phyloP scores from a whole-genome alignment of 2,888 invertebrate species.

The Noctua janthina region DNA sequence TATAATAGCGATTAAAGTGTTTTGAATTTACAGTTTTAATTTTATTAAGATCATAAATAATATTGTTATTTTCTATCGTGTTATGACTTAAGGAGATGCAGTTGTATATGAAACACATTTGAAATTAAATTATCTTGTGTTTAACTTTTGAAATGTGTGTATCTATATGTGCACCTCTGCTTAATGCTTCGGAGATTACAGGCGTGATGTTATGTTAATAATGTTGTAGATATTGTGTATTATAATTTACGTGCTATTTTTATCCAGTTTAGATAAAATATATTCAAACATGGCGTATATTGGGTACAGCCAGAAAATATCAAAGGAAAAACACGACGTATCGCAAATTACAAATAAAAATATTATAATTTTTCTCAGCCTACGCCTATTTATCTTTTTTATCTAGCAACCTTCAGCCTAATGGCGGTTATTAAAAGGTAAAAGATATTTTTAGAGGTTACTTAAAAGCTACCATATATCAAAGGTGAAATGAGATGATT shows the following conservation, averaged over 20 bases:
- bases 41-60: neutral
- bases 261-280: neutral
- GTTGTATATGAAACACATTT: neutral
- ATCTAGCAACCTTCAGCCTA: neutral
- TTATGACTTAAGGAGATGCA: neutral
- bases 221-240: no score
- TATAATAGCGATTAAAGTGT: neutral
- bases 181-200: neutral
- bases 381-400: neutral
- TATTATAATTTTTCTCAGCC: neutral
- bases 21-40: neutral
- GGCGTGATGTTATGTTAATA: neutral
- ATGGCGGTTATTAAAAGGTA: neutral
- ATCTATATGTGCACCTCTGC: neutral
- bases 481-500: neutral
- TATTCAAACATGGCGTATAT: neutral
- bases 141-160: neutral
- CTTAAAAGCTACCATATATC: neutral
- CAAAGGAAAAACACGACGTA: neutral
- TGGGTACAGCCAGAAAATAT: neutral
- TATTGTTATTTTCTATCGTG: neutral
- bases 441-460: neutral
- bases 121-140: neutral
- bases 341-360: neutral
- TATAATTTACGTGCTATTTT: neutral